phyloP scores from a whole-genome alignment of 2,113 vertebrate genomes.

The Taxidea taxus region DNA sequence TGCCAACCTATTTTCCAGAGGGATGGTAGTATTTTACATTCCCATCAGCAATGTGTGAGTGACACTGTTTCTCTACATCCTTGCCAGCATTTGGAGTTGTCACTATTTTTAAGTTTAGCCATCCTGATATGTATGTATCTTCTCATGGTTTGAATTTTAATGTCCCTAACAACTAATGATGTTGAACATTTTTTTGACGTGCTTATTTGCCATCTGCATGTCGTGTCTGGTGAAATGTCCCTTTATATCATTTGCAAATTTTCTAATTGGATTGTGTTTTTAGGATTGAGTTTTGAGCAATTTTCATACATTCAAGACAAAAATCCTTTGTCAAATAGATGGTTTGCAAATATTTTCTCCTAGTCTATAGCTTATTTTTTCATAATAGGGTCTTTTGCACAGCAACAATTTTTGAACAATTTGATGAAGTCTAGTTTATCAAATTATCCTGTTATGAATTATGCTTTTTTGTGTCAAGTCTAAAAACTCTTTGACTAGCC shows the following conservation, averaged over 20 bases:
- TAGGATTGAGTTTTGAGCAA: not conserved
- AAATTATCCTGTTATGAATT: not conserved
- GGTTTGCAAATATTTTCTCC: constrained; percentile 19
- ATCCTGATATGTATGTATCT: not conserved
- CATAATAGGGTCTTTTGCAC: not conserved
- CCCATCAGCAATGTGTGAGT: not conserved
- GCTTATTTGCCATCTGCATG: not conserved
- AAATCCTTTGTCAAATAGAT: not conserved
- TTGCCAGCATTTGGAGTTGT: not conserved
- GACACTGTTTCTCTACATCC: not conserved
- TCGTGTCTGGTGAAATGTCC: not conserved
- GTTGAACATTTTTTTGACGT: not conserved
- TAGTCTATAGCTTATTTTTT: not conserved
- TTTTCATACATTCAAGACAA: constrained; percentile 14
- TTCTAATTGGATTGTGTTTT: not conserved
- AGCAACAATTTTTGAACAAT: not conserved
- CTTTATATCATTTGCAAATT: not conserved
- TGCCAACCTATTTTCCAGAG: not conserved
- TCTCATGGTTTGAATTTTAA: not conserved
- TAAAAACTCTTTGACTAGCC: not conserved
- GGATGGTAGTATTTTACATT: not conserved
- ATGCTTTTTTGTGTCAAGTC: not conserved
- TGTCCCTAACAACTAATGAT: not conserved
- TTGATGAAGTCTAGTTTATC: not conserved
- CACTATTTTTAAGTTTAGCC: not conserved